Percentiles rank a stretch among this genome's conserved stretches.
These are phyloP conservation scores for Sylvilagus bachmani DNA, from an alignment of 2,113 vertebrate species.

Conservation along the genomic window DNA sequence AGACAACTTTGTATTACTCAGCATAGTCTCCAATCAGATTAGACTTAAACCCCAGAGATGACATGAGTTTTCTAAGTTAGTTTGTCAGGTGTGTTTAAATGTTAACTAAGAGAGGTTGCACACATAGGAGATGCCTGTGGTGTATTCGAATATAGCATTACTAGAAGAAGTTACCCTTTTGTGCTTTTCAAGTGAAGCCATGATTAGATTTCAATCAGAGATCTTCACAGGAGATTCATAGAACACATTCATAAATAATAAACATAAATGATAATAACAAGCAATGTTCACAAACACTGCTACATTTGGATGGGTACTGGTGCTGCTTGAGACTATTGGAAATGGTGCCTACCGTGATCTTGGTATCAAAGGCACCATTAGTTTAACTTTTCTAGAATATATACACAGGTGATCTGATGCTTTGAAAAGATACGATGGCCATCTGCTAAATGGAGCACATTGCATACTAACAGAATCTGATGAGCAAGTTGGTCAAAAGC, in stretches of 20 bases:
- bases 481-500: background rate
- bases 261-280: background rate
- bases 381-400: background rate
- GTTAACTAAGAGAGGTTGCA: background rate
- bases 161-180: background rate
- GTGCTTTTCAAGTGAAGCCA: background rate
- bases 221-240: conserved; percentile 9
- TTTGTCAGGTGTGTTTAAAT: background rate
- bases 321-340: background rate
- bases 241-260: background rate
- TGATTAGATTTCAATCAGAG: background rate
- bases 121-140: background rate
- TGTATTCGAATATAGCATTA: background rate
- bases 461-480: background rate
- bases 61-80: background rate
- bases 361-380: background rate
- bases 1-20: background rate
- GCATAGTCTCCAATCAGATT: background rate
- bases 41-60: background rate
- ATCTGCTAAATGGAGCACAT: background rate
- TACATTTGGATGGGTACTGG: background rate
- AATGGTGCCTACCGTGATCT: background rate
- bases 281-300: background rate
- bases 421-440: background rate
- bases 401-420: background rate